Conservation (phyloP, 2,888 invertebrate species). For the Rotaria sp. region DNA sequence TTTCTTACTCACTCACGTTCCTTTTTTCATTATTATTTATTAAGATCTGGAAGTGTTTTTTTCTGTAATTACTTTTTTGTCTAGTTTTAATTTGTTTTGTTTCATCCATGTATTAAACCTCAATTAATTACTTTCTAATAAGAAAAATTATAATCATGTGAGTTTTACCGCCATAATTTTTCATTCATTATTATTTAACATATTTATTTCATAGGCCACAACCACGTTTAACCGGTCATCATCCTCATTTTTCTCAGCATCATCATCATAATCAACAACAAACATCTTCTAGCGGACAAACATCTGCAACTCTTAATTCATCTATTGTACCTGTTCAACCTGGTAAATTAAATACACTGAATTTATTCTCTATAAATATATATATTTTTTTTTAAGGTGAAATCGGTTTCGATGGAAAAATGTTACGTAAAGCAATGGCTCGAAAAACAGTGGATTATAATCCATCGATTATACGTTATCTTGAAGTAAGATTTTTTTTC, state of each 20-base stretch:
- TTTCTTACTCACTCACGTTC: too few species aligned
- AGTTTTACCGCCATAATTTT: too few species aligned
- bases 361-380: neutral
- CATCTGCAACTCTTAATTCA: neutral
- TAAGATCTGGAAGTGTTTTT: too few species aligned
- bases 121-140: too few species aligned
- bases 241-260: neutral
- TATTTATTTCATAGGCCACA: neutral
- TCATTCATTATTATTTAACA: too few species aligned
- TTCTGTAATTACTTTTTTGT: too few species aligned
- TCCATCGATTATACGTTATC: slow-evolving; percentile 79
- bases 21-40: too few species aligned
- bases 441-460: slow-evolving; percentile 96
- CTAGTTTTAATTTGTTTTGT: too few species aligned
- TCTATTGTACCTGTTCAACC: neutral
- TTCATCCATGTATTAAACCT: too few species aligned
- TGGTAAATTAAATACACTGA: neutral
- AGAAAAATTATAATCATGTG: too few species aligned
- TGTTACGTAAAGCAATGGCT: slow-evolving; percentile 78
- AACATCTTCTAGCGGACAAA: neutral
- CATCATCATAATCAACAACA: neutral
- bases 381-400: neutral
- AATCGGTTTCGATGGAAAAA: slow-evolving; percentile 41
- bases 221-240: neutral
- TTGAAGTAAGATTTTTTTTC: slow-evolving; percentile 65